Conservation (phyloP, 2,888 invertebrate genomes). For the Dione vanillae region DNA sequence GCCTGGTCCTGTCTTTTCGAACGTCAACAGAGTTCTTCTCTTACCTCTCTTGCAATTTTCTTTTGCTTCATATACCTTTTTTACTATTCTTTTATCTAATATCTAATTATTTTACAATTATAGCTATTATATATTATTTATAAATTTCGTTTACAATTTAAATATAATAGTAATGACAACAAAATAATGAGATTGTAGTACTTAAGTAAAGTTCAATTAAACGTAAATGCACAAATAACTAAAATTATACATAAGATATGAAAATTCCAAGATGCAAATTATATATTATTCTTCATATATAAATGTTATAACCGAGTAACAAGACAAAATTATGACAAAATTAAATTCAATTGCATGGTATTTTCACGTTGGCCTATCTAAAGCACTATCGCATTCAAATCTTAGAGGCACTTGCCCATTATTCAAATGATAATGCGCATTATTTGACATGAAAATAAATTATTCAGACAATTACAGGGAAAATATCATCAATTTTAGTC, state of each 20-base stretch:
- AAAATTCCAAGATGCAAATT: conserved; percentile 9
- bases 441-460: conserved; percentile 33
- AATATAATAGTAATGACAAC: too few species aligned
- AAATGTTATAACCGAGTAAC: conserved; percentile 21
- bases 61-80: too few species aligned
- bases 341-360: conserved; percentile 35
- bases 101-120: too few species aligned
- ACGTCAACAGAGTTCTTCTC: too few species aligned
- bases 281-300: conserved; percentile 7
- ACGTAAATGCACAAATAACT: background rate
- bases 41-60: too few species aligned
- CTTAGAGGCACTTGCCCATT: conserved; percentile 28
- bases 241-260: background rate
- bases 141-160: too few species aligned
- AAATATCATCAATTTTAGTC: conserved; percentile 24
- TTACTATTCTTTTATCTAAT: too few species aligned
- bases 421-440: conserved; percentile 34
- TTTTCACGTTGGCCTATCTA: conserved; percentile 35
- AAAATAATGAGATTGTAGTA: too few species aligned
- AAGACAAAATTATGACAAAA: conserved; percentile 33
- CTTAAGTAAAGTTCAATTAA: background rate
- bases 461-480: conserved; percentile 25
- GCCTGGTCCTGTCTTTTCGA: too few species aligned
- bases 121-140: too few species aligned
- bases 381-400: conserved; percentile 32